Conservation (phyloP, 1,140 invertebrate species). For the Hyposmocoma kahamanoa region DNA sequence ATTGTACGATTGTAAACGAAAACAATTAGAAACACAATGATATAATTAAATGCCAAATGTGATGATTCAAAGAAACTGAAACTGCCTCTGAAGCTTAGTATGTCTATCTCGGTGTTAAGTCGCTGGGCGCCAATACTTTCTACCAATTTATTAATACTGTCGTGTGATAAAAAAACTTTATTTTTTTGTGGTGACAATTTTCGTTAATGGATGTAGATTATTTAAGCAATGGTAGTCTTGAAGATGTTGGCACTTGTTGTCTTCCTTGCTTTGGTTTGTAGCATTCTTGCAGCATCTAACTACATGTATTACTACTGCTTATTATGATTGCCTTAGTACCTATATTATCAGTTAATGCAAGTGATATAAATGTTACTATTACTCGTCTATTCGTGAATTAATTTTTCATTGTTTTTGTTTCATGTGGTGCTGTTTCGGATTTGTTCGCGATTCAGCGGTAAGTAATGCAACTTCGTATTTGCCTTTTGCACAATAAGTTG, state of each 20-base stretch:
- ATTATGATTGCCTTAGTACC: no score
- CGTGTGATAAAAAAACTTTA: constrained; percentile 4
- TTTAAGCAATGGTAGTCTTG: constrained; percentile 49
- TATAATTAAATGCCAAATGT: constrained; percentile 36
- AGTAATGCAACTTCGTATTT: no score
- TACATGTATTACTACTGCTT: no score
- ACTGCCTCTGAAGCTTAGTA: constrained; percentile 31
- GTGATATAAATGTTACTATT: no score
- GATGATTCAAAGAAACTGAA: constrained; percentile 46
- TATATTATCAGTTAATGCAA: no score
- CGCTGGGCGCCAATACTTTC: constrained; percentile 17
- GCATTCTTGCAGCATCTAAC: no score
- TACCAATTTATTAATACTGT: constrained; percentile 5
- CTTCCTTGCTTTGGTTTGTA: constrained; percentile 57
- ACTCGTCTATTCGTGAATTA: constrained; percentile 11
- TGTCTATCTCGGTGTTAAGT: constrained; percentile 24
- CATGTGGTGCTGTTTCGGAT: constrained; percentile 45
- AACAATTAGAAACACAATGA: constrained; percentile 58
- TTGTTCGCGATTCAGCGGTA: constrained; percentile 41
- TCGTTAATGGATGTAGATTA: constrained; percentile 48
- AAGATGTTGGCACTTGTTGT: constrained; percentile 58
- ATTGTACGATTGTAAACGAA: constrained; percentile 14
- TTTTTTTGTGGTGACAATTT: constrained; percentile 5
- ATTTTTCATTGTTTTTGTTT: constrained; percentile 44
- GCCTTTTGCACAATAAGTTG: no score